These are phyloP conservation scores for Anguilla marmorata DNA, from an alignment of 2,797 vertebrate species.

Conservation along the genomic window DNA sequence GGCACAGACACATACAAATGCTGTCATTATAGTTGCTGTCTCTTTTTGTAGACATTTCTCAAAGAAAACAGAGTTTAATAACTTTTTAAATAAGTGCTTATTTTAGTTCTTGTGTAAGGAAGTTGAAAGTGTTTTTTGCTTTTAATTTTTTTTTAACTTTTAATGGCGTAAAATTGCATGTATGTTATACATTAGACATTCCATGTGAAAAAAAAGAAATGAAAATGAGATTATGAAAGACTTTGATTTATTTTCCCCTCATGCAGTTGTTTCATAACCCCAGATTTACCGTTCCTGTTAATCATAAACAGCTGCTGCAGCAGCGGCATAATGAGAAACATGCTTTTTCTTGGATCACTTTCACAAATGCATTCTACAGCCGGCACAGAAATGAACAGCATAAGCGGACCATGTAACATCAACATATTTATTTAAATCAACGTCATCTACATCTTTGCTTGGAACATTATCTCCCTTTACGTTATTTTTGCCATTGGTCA, in stretches of 20 bases:
- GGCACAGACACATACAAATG: slow-evolving; percentile 5
- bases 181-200: too few relatives aligned
- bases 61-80: background rate
- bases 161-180: background rate
- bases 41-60: background rate
- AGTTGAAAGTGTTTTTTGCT: background rate
- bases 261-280: background rate
- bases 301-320: background rate
- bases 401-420: background rate
- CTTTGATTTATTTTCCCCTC: background rate
- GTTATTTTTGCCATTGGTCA: background rate
- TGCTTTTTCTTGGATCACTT: slow-evolving; percentile 14
- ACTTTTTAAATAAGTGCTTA: background rate
- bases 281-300: slow-evolving; percentile 8
- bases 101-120: background rate
- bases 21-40: slow-evolving; percentile 20
- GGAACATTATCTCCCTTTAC: background rate
- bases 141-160: too few relatives aligned
- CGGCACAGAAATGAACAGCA: background rate
- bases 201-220: background rate
- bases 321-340: slow-evolving; percentile 1
- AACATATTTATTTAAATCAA: background rate
- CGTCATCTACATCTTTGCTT: background rate
- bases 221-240: background rate
- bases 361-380: background rate